These are phyloP conservation scores for Perognathus longimembris DNA, from an alignment of 2,113 vertebrate species.

Conservation along the genomic window DNA sequence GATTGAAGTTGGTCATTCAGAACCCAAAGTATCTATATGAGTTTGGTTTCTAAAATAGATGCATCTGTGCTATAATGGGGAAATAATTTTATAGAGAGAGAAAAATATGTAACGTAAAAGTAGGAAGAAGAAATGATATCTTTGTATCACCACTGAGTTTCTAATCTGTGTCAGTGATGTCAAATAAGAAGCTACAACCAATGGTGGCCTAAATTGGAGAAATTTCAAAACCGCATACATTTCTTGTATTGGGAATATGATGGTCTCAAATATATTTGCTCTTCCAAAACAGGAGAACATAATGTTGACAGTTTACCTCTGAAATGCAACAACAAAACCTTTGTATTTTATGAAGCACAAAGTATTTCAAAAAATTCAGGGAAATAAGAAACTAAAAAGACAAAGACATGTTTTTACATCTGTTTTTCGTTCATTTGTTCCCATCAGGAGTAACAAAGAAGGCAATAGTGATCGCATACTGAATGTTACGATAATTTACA, in stretches of 20 bases:
- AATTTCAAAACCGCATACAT: not conserved
- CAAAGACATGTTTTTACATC: conserved; percentile 15
- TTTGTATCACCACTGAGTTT: conserved; percentile 15
- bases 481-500: conserved; percentile 22
- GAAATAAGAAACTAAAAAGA: conserved; percentile 15
- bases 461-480: not conserved
- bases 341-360: not conserved
- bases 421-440: conserved; percentile 5
- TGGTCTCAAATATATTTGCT: not conserved
- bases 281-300: not conserved
- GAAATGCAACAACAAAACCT: not conserved
- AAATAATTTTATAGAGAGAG: not conserved
- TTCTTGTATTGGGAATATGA: not conserved
- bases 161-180: not conserved
- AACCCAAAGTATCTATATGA: not conserved
- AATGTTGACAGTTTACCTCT: not conserved
- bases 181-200: not conserved
- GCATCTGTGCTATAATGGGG: not conserved
- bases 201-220: not conserved
- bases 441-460: conserved; percentile 24
- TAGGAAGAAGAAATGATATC: not conserved
- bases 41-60: not conserved
- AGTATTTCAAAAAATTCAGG: conserved; percentile 13
- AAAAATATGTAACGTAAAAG: not conserved
- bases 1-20: not conserved